A percentile compares a stretch with the other conserved stretches of the same genome.
Evolutionary conservation across 1,140 invertebrate species (phyloP).

Genomic region (Bombus sylvicola): DNA sequence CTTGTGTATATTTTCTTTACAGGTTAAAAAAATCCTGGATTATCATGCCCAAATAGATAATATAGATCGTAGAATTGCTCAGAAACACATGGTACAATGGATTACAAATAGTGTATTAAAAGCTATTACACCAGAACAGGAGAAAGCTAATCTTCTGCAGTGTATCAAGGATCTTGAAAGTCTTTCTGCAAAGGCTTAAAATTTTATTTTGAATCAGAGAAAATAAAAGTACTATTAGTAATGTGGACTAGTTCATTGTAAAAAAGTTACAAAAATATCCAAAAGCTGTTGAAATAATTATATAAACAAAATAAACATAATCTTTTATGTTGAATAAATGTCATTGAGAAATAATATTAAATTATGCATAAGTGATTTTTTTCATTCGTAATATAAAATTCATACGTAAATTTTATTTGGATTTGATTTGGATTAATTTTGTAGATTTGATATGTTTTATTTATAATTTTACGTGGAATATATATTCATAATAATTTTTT

Average conservation of each 20-base stretch:
- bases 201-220: slow-evolving; percentile 10
- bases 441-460: background rate
- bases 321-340: slow-evolving; percentile 30
- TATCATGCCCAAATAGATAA: slow-evolving; percentile 94
- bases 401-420: background rate
- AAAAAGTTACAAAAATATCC: background rate
- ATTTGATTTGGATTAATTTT: background rate
- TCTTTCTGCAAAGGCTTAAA: slow-evolving; percentile 86
- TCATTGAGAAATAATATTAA: background rate
- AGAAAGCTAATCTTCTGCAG: slow-evolving; percentile 94
- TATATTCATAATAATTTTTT: background rate
- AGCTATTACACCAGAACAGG: slow-evolving; percentile 95
- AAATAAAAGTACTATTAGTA: slow-evolving; percentile 45
- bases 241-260: slow-evolving; percentile 23
- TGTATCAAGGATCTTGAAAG: slow-evolving; percentile 94
- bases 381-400: background rate
- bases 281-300: background rate
- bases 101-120: slow-evolving; percentile 92
- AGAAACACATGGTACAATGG: slow-evolving; percentile 97
- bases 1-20: slow-evolving; percentile 40
- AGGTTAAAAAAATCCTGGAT: slow-evolving; percentile 93
- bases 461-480: background rate
- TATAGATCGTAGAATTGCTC: slow-evolving; percentile 91
- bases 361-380: background rate
- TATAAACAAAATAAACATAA: slow-evolving; percentile 15